Evolutionary conservation across 2,797 vertebrate species (phyloP), one percentile per base, ranked within the genome.

Genomic region (Loriculus beryllinus): DNA sequence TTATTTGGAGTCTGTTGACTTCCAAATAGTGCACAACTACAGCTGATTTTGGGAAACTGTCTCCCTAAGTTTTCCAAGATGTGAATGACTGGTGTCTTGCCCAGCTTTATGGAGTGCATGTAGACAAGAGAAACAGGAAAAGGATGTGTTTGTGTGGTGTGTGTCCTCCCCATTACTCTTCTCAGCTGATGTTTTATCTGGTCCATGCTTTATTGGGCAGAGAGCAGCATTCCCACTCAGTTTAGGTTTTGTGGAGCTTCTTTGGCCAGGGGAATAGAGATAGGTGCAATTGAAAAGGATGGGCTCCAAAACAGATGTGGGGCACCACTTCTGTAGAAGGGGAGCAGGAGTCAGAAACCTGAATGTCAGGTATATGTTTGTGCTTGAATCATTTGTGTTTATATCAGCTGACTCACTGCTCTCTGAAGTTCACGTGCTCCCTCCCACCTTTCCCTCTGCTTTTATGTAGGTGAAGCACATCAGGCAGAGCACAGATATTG

Each of bases 321-420:
- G 20, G 25, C 48, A 79, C 12, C 54, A 56, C 33, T 79, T 79
- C 52, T 64, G 19, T 62, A 60, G 63, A 88, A 84, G 39, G 56
- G 49, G 45, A 90, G 17, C 57, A 49, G 45, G 33, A 92, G 57
- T 75, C 69, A 86, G 79, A 94, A 96, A 87, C 69, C 63, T 89
- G 84, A 81, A 65, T 81, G 69, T 89, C 86, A 63, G 63, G 47
- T 83, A 6, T 86, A 52, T 93, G 59, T 91, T 92, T 87, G 82
- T 92, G 72, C 84, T 92, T 94, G 88, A 88, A 85, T 95, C 76
- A 20, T 78, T 88, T 57, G 59, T 94, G 72, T 95, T 95, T 88
- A 7, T 92, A 81, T 94, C 93, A 89, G 15, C 69, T 95, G 91
- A 85, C 79, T 95, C 89, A 85, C 51, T 0, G 2, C 71, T 91